A percentile compares a stretch with the other conserved stretches of the same genome.
phyloP scores from a whole-genome alignment of 1,140 invertebrate species.

The Lysiphlebus fabarum region DNA sequence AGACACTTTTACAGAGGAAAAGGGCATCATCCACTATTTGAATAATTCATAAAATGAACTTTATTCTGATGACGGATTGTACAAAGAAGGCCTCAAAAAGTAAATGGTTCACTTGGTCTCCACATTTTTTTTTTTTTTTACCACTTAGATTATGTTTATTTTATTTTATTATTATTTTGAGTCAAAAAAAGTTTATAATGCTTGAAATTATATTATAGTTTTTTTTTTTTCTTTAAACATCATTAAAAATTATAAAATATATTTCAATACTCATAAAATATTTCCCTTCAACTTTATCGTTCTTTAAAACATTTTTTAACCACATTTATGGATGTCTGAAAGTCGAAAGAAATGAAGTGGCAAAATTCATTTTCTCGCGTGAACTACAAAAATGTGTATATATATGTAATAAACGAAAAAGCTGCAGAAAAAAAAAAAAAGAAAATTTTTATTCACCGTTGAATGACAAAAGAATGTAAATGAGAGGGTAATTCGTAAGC shows the following conservation, averaged over 20 bases:
- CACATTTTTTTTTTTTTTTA: too few species aligned
- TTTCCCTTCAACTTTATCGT: background rate
- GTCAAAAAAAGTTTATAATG: too few species aligned
- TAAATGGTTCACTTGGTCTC: slow-evolving; percentile 11
- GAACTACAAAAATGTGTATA: too few species aligned
- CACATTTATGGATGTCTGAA: background rate
- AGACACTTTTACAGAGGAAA: background rate
- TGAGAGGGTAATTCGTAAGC: slow-evolving; percentile 48
- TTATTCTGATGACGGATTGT: slow-evolving; percentile 43
- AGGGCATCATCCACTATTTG: slow-evolving; percentile 25
- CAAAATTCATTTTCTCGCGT: slow-evolving; percentile 30
- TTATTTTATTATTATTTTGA: slow-evolving; percentile 25
- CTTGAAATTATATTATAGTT: too few species aligned
- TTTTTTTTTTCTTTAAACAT: too few species aligned
- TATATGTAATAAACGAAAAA: too few species aligned
- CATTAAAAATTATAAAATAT: background rate
- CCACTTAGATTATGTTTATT: slow-evolving; percentile 43
- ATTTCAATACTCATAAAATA: background rate
- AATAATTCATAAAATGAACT: slow-evolving; percentile 50
- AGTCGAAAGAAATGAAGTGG: slow-evolving; percentile 13
- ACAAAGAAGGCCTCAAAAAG: slow-evolving; percentile 34
- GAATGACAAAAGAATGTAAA: slow-evolving; percentile 46
- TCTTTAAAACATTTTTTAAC: background rate
- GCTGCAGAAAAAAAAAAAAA: slow-evolving; percentile 28
- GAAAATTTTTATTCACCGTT: slow-evolving; percentile 34